These are phyloP conservation scores for Aradus depressus DNA, from an alignment of 2,888 invertebrate species.

Conservation along the genomic window DNA sequence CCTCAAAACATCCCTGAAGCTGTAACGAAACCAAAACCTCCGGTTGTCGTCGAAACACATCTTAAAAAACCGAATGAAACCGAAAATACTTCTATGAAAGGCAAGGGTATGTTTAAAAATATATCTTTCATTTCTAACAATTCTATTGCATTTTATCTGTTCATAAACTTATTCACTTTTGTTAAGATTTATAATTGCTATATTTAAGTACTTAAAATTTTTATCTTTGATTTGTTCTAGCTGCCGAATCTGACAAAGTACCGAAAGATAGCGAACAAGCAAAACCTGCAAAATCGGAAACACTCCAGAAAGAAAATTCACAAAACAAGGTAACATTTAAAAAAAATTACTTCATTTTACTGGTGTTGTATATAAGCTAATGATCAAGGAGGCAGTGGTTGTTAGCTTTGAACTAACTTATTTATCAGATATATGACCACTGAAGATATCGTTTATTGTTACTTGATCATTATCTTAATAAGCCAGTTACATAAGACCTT, in stretches of 20 bases:
- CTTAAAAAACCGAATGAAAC: conserved; percentile 9
- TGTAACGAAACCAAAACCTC: too few species aligned
- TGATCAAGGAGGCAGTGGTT: too few species aligned
- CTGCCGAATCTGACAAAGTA: conserved; percentile 6
- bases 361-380: too few species aligned
- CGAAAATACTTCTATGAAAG: conserved; percentile 37
- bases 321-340: not conserved
- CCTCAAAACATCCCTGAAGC: too few species aligned
- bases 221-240: conserved; percentile 5
- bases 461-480: too few species aligned
- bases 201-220: not conserved
- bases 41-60: conserved; percentile 8
- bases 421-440: too few species aligned
- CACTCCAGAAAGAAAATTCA: conserved; percentile 9
- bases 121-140: too few species aligned
- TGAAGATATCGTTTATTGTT: too few species aligned
- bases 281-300: conserved; percentile 8
- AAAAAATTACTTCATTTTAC: not conserved
- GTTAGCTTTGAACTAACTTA: too few species aligned
- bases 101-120: conserved; percentile 68
- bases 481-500: too few species aligned
- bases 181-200: not conserved
- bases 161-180: not conserved
- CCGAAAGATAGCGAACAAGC: conserved; percentile 14
- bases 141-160: not conserved